Percentiles rank a stretch among this genome's conserved stretches.
Conservation (phyloP, 2,797 vertebrate species). For the Eulemur albifrons region DNA sequence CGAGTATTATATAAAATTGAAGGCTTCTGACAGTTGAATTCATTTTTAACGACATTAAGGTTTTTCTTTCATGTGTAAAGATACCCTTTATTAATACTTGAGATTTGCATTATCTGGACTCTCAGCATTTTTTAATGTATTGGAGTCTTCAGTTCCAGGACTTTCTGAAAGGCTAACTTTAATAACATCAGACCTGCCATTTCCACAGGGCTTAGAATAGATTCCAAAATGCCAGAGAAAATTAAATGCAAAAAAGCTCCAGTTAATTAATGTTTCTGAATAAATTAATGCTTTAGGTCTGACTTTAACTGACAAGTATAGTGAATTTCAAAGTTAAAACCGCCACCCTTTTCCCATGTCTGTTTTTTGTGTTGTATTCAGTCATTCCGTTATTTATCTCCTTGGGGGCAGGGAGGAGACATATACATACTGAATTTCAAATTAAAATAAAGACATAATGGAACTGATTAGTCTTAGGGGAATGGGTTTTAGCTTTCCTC, state of each 20-base stretch:
- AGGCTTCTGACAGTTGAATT: slow-evolving; percentile 46
- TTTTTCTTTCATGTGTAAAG: slow-evolving; percentile 54
- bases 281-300: slow-evolving; percentile 77
- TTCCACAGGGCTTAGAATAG: slow-evolving; percentile 64
- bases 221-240: slow-evolving; percentile 74
- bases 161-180: slow-evolving; percentile 79
- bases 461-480: background rate
- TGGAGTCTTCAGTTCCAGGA: slow-evolving; percentile 54
- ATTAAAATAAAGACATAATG: slow-evolving; percentile 43
- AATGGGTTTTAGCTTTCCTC: background rate
- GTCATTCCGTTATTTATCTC: slow-evolving; percentile 45
- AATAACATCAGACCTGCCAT: slow-evolving; percentile 77
- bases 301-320: slow-evolving; percentile 66
- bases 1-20: background rate
- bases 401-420: background rate
- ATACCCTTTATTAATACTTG: slow-evolving; percentile 57
- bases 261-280: slow-evolving; percentile 79
- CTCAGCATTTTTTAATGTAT: slow-evolving; percentile 72
- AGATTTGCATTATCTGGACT: slow-evolving; percentile 61
- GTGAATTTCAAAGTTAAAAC: slow-evolving; percentile 64
- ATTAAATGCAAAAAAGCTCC: slow-evolving; percentile 74
- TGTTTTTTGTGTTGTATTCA: slow-evolving; percentile 18
- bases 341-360: slow-evolving; percentile 27
- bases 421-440: slow-evolving; percentile 1
- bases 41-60: slow-evolving; percentile 59